Evolutionary conservation across 2,888 invertebrate genomes (phyloP).

Genomic region (Ypsolopha sequella): DNA sequence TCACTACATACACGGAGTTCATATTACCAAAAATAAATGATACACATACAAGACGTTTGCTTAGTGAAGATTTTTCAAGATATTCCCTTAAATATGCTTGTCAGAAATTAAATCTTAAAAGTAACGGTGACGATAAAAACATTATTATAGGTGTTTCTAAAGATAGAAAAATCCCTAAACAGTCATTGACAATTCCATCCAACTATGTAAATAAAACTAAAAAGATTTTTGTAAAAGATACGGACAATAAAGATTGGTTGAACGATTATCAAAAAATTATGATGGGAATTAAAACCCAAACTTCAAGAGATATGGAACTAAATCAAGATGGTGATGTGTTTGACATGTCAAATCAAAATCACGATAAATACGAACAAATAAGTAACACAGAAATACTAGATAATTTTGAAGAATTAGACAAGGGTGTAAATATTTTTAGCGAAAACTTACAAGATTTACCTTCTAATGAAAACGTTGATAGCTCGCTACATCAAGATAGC

Average conservation of each 20-base stretch:
- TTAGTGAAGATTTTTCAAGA: slow-evolving; percentile 53
- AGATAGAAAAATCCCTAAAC: slow-evolving; percentile 21
- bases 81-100: slow-evolving; percentile 49
- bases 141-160: slow-evolving; percentile 32
- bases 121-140: slow-evolving; percentile 17
- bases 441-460: slow-evolving; percentile 18
- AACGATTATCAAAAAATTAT: slow-evolving; percentile 24
- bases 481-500: not conserved
- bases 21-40: slow-evolving; percentile 34
- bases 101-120: slow-evolving; percentile 24
- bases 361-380: slow-evolving; percentile 3
- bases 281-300: slow-evolving; percentile 6
- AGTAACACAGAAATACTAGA: slow-evolving; percentile 11
- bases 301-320: slow-evolving; percentile 16
- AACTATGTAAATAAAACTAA: slow-evolving; percentile 10
- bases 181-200: slow-evolving; percentile 17
- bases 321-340: slow-evolving; percentile 24
- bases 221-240: slow-evolving; percentile 47
- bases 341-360: slow-evolving; percentile 13
- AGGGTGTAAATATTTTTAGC: slow-evolving; percentile 38
- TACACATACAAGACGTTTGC: slow-evolving; percentile 28
- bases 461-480: slow-evolving; percentile 4
- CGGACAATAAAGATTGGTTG: slow-evolving; percentile 54
- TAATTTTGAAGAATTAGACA: slow-evolving; percentile 27
- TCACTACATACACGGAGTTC: slow-evolving; percentile 35